Evolutionary conservation across 2,888 invertebrate genomes (phyloP), one percentile per base, ranked within the genome.

Genomic region (Drosophila rellima): DNA sequence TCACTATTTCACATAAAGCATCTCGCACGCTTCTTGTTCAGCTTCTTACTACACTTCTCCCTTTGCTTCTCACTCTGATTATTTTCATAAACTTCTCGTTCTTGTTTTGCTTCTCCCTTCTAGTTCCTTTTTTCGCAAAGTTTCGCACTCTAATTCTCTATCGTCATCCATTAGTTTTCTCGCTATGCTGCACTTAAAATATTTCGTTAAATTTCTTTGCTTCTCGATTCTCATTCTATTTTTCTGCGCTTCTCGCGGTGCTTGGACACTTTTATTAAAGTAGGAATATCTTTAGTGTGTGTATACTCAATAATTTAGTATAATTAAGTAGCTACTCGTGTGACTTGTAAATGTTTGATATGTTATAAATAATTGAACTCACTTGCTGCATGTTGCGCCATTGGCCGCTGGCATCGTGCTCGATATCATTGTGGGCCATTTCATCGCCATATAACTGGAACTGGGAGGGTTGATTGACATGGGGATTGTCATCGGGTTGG

Each of bases 371-470:
- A 59, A 45, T 51, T 39, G 10, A 8, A 70, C 80, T 86, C 91
- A 95, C 95, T 94, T 95, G 94, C 79, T 95, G 94, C 74, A 94
- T 94, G 75, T 94, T 94, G 76, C 94, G 94, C 95, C 95, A 95
- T 70, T 94, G 94, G 47, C 94, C 93, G 15, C 93, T 93, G 10
- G 94, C 92, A 75, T 94, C 94, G 66, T 91, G 90, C 42, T 94
- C 94, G 60, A 95, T 93, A 20, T 94, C 93, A 87, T 95, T 95
- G 78, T 94, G 94, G 45, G 93, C 93, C 56, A 94, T 93, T 82
- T 95, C 95, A 71, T 94, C 93, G 6, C 92, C 92, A 66, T 89
- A 91, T 23, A 86, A 64, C 69, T 86, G 78, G 70, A 89, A 90
- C 77, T 82, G 82, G 40, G 80, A 39, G 20, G 57, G 47, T 10